phyloP scores from a whole-genome alignment of 2,888 invertebrate genomes.

The Eledone cirrhosa region DNA sequence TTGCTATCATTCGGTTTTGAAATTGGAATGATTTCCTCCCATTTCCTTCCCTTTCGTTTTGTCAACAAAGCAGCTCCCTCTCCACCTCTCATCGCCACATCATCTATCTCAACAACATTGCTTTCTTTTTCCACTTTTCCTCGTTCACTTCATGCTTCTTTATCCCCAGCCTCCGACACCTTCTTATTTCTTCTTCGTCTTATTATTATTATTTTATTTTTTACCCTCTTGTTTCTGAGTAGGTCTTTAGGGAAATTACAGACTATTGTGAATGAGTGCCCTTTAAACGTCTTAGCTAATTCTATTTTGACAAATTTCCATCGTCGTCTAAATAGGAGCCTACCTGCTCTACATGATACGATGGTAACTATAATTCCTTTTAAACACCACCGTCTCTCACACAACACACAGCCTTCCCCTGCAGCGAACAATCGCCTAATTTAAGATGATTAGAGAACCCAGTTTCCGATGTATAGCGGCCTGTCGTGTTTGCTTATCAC shows the following conservation, averaged over 20 bases:
- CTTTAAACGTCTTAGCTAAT: background rate
- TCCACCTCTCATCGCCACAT: too few species aligned
- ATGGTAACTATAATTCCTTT: background rate
- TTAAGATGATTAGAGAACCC: slow-evolving; percentile 24
- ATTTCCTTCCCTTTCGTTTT: too few species aligned
- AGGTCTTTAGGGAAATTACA: slow-evolving; percentile 10
- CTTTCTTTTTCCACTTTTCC: background rate
- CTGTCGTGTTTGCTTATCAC: slow-evolving; percentile 15
- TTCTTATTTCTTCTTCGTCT: background rate
- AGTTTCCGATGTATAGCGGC: slow-evolving; percentile 18
- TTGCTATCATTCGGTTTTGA: too few species aligned
- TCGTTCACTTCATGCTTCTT: background rate
- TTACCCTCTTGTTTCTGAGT: background rate
- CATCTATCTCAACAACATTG: too few species aligned
- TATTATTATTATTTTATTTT: background rate
- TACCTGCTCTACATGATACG: too few species aligned
- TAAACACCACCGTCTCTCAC: background rate
- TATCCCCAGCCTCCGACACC: background rate
- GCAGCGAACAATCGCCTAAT: slow-evolving; percentile 22
- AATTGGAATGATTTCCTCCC: too few species aligned
- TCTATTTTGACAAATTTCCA: too few species aligned
- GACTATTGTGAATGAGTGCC: slow-evolving; percentile 5
- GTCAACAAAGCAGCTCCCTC: too few species aligned
- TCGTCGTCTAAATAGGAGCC: too few species aligned
- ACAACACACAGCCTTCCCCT: slow-evolving; percentile 14